Evolutionary conservation across 1,140 invertebrate genomes (phyloP), one percentile per base, ranked within the genome.

Genomic region (Drosophila busckii): DNA sequence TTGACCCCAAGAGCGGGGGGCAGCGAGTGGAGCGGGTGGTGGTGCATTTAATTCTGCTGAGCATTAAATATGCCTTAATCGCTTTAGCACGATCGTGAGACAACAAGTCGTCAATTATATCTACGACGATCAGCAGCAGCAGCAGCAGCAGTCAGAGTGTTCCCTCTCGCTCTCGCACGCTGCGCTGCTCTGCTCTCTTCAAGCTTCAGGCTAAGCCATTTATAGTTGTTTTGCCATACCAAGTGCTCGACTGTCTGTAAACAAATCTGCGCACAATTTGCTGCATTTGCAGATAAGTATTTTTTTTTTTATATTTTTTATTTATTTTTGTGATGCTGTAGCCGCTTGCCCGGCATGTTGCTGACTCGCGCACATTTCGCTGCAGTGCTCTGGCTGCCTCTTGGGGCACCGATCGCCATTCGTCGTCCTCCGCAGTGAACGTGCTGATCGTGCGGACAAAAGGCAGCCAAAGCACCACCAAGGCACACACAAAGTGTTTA

Each of bases 31-130:
- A 37, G 12, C 16, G 19, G 10, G 16, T 38, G 23, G 13, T 16
- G 7, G 10, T 12, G 29, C 13, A 9, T 37, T 31, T 41, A 13
- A 13, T 41, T 56, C 28, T 19, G 12, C 28, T 37, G 65, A 41
- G 50, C 78, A 83, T 70, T 76, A 80, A 83, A 76, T 83, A 67
- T 46, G 80, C 71, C 63, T 73, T 84, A 84, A 84, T 84, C 78
- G 71, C 64, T 84, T 84, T 84, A 78, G 78, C 78, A 84, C 78
- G 78, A 84, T 84, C 71, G 78, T 78, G 68, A 80, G 73, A 80
- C 73, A 84, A 84, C 78, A 84, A 73, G 78, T 78, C 78, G 78
- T 84, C 78, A 84, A 84, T 84, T 84, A 84, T 84, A 84, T 84
- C 78, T 84, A 69, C 78, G 80, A 50, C 62, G 80, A 84, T 84